Percentiles rank a stretch among this genome's conserved stretches.
Conservation (phyloP, 2,113 vertebrate genomes). For the Elephantulus edwardii region DNA sequence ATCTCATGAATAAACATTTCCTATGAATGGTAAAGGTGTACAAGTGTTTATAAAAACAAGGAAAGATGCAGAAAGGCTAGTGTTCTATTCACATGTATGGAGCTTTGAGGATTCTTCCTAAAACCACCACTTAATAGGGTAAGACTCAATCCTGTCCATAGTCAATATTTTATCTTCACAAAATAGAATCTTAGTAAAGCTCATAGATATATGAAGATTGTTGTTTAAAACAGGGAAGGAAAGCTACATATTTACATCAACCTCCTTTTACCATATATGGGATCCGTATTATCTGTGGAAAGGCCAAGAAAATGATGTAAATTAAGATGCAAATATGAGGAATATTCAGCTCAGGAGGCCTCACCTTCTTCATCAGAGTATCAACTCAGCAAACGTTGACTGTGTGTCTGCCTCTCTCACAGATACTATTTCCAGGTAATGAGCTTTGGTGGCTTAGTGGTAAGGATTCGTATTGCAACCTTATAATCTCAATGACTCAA, state of each 20-base stretch:
- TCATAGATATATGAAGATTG: background rate
- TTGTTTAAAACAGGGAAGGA: background rate
- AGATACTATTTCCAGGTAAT: background rate
- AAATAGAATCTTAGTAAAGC: background rate
- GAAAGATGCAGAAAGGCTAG: background rate
- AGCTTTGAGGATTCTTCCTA: background rate
- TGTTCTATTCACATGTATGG: background rate
- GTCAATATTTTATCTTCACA: background rate
- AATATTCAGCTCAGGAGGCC: background rate
- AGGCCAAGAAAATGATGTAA: background rate
- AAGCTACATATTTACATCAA: background rate
- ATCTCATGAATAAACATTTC: background rate
- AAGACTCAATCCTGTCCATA: background rate
- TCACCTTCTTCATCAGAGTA: slow-evolving; percentile 18
- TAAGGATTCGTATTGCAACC: no score
- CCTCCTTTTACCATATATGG: background rate
- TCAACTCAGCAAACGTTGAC: background rate
- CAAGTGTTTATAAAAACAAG: background rate
- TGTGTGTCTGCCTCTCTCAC: background rate
- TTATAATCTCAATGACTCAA: no score
- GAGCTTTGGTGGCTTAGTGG: no score
- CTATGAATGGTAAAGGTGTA: background rate
- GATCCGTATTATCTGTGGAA: background rate
- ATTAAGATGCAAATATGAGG: background rate
- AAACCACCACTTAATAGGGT: background rate